These are phyloP conservation scores for Piezodorus guildinii DNA, from an alignment of 1,140 invertebrate species.

Conservation along the genomic window DNA sequence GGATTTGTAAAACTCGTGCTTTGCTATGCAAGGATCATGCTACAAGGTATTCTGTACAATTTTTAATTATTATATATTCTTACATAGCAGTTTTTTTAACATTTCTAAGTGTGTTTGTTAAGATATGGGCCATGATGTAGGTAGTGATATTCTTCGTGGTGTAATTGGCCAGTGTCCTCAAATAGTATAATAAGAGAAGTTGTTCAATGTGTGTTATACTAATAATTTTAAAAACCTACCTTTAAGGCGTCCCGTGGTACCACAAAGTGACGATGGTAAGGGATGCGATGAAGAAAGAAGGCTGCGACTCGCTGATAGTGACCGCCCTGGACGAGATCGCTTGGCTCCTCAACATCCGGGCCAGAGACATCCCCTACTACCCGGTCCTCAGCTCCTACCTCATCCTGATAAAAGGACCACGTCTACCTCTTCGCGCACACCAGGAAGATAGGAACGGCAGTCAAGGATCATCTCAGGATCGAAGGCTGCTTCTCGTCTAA, in stretches of 20 bases:
- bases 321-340: slow-evolving; percentile 86
- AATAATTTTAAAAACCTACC: not conserved
- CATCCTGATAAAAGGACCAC: slow-evolving; percentile 49
- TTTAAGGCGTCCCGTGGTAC: slow-evolving; percentile 52
- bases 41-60: too few relatives aligned
- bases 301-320: slow-evolving; percentile 66
- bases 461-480: slow-evolving; percentile 44
- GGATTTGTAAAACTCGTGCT: too few relatives aligned
- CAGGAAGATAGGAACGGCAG: slow-evolving; percentile 42
- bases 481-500: slow-evolving; percentile 47
- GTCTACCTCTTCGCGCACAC: slow-evolving; percentile 50
- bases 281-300: slow-evolving; percentile 47
- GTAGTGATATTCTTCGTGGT: too few relatives aligned
- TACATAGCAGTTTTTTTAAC: too few relatives aligned
- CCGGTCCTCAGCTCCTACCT: slow-evolving; percentile 74
- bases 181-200: too few relatives aligned
- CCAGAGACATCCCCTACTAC: slow-evolving; percentile 75
- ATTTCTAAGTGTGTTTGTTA: too few relatives aligned
- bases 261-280: slow-evolving; percentile 59
- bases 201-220: too few relatives aligned
- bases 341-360: slow-evolving; percentile 91
- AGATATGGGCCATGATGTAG: too few relatives aligned
- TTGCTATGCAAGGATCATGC: too few relatives aligned
- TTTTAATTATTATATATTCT: too few relatives aligned
- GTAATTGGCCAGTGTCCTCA: not conserved